phyloP scores from a whole-genome alignment of 1,140 invertebrate species.

The Pseudomyrmex dendroicus region DNA sequence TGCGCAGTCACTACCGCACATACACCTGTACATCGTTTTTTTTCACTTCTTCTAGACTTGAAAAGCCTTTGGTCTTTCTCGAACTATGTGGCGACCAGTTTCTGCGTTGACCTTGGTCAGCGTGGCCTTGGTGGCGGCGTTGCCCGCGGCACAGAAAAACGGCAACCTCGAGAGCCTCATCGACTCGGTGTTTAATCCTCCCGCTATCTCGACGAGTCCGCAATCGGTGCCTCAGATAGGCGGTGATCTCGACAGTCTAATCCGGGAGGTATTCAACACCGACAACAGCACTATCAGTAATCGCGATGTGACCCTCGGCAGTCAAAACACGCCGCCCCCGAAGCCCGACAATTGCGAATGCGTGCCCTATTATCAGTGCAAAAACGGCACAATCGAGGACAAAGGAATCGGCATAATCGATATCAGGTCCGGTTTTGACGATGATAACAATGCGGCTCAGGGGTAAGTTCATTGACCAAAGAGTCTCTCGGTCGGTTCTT shows the following conservation, averaged over 20 bases:
- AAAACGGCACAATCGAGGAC: constrained; percentile 87
- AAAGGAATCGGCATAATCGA: constrained; percentile 92
- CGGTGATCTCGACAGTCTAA: constrained; percentile 62
- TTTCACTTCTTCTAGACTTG: not conserved
- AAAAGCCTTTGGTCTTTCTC: constrained; percentile 7
- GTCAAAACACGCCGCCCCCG: constrained; percentile 46
- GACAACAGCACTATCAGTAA: constrained; percentile 22
- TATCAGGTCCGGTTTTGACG: constrained; percentile 85
- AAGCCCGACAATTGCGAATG: constrained; percentile 83
- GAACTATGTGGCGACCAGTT: constrained; percentile 44
- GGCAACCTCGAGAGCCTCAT: constrained; percentile 33
- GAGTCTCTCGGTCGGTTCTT: constrained; percentile 52
- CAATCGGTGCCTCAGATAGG: not conserved
- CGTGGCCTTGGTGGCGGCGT: not conserved
- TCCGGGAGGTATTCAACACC: constrained; percentile 66
- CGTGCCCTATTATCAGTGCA: constrained; percentile 90
- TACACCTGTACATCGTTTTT: not conserved
- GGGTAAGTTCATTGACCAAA: constrained; percentile 71
- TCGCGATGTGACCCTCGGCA: constrained; percentile 55
- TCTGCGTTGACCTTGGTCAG: constrained; percentile 27
- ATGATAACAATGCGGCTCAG: not conserved
- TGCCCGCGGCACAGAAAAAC: constrained; percentile 39
- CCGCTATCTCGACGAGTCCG: not conserved
- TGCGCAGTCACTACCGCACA: not conserved
- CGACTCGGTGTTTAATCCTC: not conserved